Evolutionary conservation across 2,113 vertebrate genomes (phyloP), one percentile per base, ranked within the genome.

Genomic region (Otocyon megalotis): DNA sequence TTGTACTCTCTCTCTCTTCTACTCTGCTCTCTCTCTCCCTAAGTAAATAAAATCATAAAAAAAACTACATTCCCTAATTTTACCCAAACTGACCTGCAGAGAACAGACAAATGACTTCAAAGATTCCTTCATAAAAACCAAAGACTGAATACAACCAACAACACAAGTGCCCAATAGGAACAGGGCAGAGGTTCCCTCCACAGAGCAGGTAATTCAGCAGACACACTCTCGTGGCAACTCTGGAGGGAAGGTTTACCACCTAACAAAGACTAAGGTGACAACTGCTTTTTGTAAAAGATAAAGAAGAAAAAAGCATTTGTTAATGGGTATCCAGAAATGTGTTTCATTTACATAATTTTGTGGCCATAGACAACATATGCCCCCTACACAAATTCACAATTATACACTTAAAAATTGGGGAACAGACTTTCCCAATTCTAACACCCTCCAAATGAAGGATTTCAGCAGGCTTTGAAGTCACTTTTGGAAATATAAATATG

Each of bases 191-290:
- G 17, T 32, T 62, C 63, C 69, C 50, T 69, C 71, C 22, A 5
- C 0, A 0, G 35, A 35, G 22, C 30, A 53, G 43, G 67, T 24
- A 11, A 26, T 0, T 0, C n/a, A 16, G 1, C 37, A 37, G 32
- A 48, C 37, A 37, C 0, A 19, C 16, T 30, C 19, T 58, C 17
- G 5, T 54, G 8, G 19, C 1, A 43, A 22, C n/a, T 5, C 69
- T 35, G 17, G 15, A 54, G 6, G 30, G 13, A 17, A 72, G 30
- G 22, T 0, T 2, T 2, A 19, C 12, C 35, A 65, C 13, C 84
- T 22, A 24, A 65, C 81, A 20, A 93, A 82, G 19, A 82, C 77
- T 6, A 43, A 54, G 10, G 35, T 2, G 24, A 12, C 19, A 8
- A 20, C 8, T 53, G 80, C 43, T n/a, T 56, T 54, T 13, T 22